Base-by-base conservation (phyloP, 37 sponge, comb jelly and placozoan species). In the Dysidea cf. avara region DNA sequence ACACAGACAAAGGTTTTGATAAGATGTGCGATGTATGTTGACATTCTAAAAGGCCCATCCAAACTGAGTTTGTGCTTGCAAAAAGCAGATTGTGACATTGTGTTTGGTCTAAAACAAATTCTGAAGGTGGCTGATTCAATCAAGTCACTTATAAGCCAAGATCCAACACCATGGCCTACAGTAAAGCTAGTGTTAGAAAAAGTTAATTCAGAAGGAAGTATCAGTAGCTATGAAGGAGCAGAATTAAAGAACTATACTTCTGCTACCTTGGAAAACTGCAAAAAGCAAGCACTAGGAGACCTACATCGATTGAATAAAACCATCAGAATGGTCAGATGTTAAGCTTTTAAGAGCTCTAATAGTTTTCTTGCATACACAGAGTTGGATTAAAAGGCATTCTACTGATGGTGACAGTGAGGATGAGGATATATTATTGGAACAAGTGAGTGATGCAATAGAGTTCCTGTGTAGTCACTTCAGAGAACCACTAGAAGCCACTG, bases 401-500 rank as follows among this genome's bases (percentile, higher is more conserved):
- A n/a, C n/a, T n/a, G n/a, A n/a, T n/a, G n/a, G n/a, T 32, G 54
- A 47, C 2, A 30, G 17, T 25, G 58, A 60, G 34, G 70, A 60
- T 28, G 69, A 56, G 25, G 69, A 83, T 29, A 47, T 31, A 24
- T 52, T 58, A 28, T 40, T 77, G 40, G 56, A 32, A 6, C 75
- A 85, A 35, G 65, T 84, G 13, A 63, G 39, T 33, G 37, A 29
- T 20, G 80, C 80, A 38, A 63, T 86, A 7, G 80, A 86, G 24
- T 55, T 53, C 39, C 78, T 85, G 33, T 51, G 49, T 22, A 54
- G 59, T 7, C 49, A 35, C 38, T 85, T 85, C 74, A 61, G 78
- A 33, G 74, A 78, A 16, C 81, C 81, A 48, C 76, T 79, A 39
- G 76, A 80, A 49, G 86, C 70, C 43, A 80, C 74, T 67, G 75